Conservation (phyloP, 2,113 vertebrate genomes). For the Mustela nigripes region DNA sequence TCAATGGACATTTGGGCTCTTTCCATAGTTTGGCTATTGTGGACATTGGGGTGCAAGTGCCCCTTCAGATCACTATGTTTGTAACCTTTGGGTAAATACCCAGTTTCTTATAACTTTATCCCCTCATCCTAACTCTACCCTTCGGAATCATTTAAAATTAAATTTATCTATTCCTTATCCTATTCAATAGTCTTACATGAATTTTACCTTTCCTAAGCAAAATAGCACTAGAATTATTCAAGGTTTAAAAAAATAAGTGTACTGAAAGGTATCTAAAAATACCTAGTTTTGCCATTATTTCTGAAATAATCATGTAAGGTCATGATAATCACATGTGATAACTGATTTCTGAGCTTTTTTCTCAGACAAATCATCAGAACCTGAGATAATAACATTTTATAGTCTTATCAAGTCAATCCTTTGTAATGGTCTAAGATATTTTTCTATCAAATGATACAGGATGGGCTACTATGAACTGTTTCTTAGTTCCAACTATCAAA, state of each 20-base stretch:
- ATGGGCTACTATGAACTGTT: neutral
- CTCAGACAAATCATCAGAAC: conserved; percentile 22
- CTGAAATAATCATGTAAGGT: neutral
- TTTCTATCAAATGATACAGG: conserved; percentile 24
- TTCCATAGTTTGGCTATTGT: neutral
- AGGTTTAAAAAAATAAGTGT: neutral
- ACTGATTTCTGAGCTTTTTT: neutral
- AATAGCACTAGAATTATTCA: conserved; percentile 47
- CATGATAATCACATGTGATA: neutral
- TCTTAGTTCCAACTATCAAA: neutral
- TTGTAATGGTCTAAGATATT: neutral
- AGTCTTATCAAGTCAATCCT: neutral
- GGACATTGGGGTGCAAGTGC: neutral
- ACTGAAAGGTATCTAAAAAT: conserved; percentile 6
- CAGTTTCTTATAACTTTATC: neutral
- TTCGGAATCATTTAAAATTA: neutral
- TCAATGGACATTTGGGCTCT: neutral
- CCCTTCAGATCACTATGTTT: neutral
- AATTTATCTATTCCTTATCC: neutral
- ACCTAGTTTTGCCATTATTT: conserved; percentile 37
- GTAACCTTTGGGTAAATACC: neutral
- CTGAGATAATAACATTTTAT: neutral
- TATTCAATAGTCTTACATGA: conserved; percentile 16
- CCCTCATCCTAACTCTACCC: neutral
- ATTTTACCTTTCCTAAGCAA: conserved; percentile 60